Evolutionary conservation across 2,113 vertebrate species (phyloP).

Genomic region (Bungarus multicinctus): DNA sequence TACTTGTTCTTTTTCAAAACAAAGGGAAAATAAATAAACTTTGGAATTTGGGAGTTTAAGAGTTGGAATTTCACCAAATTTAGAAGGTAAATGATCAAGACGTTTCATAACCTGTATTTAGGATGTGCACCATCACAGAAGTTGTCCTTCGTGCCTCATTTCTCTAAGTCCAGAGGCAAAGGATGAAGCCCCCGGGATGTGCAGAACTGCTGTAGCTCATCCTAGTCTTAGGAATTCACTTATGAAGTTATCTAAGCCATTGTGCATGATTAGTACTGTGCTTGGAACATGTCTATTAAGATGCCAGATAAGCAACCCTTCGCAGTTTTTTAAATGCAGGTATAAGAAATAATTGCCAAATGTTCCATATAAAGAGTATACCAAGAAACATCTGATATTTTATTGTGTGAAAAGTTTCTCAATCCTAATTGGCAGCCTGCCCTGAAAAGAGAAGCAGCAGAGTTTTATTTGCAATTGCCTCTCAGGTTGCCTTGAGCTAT

Average conservation of each 20-base stretch:
- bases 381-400: conserved; percentile 1
- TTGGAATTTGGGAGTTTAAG: not conserved
- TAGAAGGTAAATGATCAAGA: not conserved
- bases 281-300: not conserved
- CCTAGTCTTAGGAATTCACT: not conserved
- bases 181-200: not conserved
- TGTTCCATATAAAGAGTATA: not conserved
- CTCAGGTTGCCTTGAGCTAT: not conserved
- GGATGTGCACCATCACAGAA: not conserved
- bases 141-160: not conserved
- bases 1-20: not conserved
- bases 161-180: not conserved
- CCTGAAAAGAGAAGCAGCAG: not conserved
- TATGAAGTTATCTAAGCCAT: not conserved
- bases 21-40: not conserved
- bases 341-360: not conserved
- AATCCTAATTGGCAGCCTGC: not conserved
- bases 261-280: not conserved
- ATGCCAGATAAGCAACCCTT: not conserved
- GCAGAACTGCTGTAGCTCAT: not conserved
- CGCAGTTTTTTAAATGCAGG: accelerated
- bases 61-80: not conserved
- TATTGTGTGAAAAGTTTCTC: not conserved
- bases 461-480: not conserved
- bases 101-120: not conserved